Evolutionary conservation across 2,888 invertebrate species (phyloP).

Genomic region (Hemithea aestivaria): DNA sequence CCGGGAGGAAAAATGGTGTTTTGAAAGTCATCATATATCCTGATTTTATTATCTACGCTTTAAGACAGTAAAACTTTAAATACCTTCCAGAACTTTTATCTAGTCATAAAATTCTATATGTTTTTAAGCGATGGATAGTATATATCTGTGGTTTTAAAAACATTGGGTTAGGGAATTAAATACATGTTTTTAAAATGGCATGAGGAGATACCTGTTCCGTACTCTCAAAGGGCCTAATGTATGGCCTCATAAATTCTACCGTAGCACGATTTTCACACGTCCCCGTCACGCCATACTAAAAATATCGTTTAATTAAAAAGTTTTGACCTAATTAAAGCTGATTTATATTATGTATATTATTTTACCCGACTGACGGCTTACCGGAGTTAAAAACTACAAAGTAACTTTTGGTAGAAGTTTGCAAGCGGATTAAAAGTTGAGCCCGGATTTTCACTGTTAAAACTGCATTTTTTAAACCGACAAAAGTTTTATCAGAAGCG

Average conservation of each 20-base stretch:
- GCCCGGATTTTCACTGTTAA: constrained; percentile 47
- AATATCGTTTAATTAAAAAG: constrained; percentile 35
- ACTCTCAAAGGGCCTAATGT: constrained; percentile 26
- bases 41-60: constrained; percentile 26
- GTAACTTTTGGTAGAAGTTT: constrained; percentile 44
- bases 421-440: constrained; percentile 58
- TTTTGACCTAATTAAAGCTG: constrained; percentile 45
- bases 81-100: constrained; percentile 13
- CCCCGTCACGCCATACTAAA: constrained; percentile 35
- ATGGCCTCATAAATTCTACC: constrained; percentile 34
- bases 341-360: constrained; percentile 28
- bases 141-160: background rate
- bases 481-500: constrained; percentile 34
- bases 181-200: background rate
- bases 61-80: constrained; percentile 22
- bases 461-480: constrained; percentile 50
- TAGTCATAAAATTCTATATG: constrained; percentile 4
- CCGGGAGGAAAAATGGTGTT: constrained; percentile 18
- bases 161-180: no score
- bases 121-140: background rate
- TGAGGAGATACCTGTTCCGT: constrained; percentile 3
- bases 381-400: constrained; percentile 46
- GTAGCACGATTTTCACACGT: constrained; percentile 32
- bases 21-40: constrained; percentile 25
- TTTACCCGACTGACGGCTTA: constrained; percentile 42